Evolutionary conservation across 53 echinoderm and acorn worm genomes (phyloP).

Genomic region (Echinometra lucunter): DNA sequence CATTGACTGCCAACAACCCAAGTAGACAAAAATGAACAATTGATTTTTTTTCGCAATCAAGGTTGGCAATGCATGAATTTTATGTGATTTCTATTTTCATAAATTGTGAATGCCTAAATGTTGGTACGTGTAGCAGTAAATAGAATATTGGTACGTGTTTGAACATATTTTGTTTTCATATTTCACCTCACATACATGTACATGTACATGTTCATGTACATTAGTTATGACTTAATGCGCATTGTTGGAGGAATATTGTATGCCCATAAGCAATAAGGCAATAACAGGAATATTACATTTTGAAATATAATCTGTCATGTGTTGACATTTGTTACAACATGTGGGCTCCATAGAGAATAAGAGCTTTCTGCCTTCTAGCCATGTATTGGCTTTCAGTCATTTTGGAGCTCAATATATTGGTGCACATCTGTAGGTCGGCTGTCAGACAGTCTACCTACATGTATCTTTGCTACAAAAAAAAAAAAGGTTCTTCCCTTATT

Average conservation of each 20-base stretch:
- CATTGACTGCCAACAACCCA: no score
- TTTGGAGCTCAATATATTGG: background rate
- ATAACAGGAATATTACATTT: slow-evolving; percentile 37
- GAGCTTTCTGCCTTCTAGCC: background rate
- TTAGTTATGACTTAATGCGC: background rate
- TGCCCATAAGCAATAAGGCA: slow-evolving; percentile 22
- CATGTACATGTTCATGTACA: no score
- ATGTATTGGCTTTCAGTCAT: background rate
- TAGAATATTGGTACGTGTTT: no score
- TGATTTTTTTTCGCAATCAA: no score
- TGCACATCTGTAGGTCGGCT: background rate
- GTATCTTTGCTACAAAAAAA: background rate
- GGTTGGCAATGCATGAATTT: no score
- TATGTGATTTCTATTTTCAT: no score
- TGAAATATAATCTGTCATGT: background rate
- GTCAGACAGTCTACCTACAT: background rate
- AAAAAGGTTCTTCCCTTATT: background rate
- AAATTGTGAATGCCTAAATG: no score
- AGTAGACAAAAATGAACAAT: no score
- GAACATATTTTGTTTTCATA: background rate
- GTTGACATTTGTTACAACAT: slow-evolving; percentile 7
- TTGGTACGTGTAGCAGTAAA: no score
- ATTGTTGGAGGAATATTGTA: background rate
- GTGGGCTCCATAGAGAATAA: background rate
- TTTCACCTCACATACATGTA: background rate